phyloP scores from a whole-genome alignment of 2,797 vertebrate species.

The Myiotriccus ornatus region DNA sequence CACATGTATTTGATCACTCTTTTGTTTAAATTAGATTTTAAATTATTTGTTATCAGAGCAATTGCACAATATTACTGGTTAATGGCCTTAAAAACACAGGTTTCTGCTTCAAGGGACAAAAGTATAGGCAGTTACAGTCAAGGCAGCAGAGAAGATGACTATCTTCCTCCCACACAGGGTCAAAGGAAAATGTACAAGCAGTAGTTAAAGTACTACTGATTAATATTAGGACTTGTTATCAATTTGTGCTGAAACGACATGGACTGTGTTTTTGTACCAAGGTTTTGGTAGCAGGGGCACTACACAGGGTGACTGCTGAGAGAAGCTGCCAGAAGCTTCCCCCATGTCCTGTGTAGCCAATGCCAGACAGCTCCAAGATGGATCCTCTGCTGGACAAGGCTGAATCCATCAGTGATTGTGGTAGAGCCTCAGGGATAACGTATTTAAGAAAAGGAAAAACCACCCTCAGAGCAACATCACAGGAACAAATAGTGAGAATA shows the following conservation, averaged over 20 bases:
- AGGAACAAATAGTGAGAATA: neutral
- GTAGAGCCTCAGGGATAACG: neutral
- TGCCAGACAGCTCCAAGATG: neutral
- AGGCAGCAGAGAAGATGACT: neutral
- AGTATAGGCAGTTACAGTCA: neutral
- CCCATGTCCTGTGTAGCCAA: rapidly evolving
- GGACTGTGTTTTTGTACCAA: neutral
- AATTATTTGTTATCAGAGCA: neutral
- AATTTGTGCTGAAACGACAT: neutral
- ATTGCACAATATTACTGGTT: neutral
- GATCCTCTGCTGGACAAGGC: neutral
- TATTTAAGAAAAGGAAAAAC: neutral
- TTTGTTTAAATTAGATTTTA: neutral
- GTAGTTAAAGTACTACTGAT: neutral
- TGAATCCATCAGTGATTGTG: rapidly evolving
- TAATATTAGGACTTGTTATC: neutral
- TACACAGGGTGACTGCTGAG: neutral
- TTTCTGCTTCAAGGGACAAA: neutral
- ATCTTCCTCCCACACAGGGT: neutral
- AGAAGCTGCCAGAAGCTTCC: neutral
- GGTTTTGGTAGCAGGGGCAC: neutral
- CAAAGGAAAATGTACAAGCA: neutral
- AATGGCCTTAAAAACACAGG: neutral
- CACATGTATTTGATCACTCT: neutral
- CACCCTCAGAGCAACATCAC: neutral